phyloP scores from a whole-genome alignment of 35 echinoderm and acorn worm species.

The Stichopus chloronotus region DNA sequence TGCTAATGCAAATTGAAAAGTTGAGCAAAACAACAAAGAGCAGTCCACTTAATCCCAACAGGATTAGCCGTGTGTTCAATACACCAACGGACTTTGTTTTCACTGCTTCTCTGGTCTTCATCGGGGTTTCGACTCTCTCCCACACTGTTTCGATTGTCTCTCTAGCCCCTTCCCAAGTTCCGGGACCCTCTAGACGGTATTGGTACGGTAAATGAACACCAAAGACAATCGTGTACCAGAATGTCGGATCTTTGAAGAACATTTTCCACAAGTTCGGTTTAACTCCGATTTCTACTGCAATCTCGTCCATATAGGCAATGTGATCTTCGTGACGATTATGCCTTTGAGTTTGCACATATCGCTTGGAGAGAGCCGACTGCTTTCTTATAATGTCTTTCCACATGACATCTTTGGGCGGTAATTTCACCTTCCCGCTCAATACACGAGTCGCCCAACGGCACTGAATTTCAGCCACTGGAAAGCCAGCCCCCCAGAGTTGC shows the following conservation, averaged over 20 bases:
- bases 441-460: slow-evolving; percentile 78
- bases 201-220: slow-evolving; percentile 67
- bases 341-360: slow-evolving; percentile 68
- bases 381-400: slow-evolving; percentile 39
- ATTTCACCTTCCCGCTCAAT: slow-evolving; percentile 65
- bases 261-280: slow-evolving; percentile 75
- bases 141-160: slow-evolving; percentile 76
- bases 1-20: too few species aligned
- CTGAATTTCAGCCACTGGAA: slow-evolving; percentile 69
- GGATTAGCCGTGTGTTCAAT: background rate
- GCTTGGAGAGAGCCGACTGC: slow-evolving; percentile 50
- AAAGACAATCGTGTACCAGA: slow-evolving; percentile 66
- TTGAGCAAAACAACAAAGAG: background rate
- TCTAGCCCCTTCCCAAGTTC: slow-evolving; percentile 71
- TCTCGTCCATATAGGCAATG: slow-evolving; percentile 71
- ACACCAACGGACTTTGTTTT: background rate
- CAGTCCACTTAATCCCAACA: background rate
- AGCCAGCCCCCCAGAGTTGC: slow-evolving; percentile 64
- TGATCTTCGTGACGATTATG: slow-evolving; percentile 70
- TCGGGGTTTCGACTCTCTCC: slow-evolving; percentile 65
- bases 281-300: slow-evolving; percentile 70
- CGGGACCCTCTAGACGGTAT: slow-evolving; percentile 72
- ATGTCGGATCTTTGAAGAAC: slow-evolving; percentile 66
- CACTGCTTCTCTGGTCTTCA: slow-evolving; percentile 53
- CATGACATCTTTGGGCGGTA: slow-evolving; percentile 62